Percentiles rank a stretch among this genome's conserved stretches.
Conservation (phyloP, 2,888 invertebrate species). For the Eristalis tenax region DNA sequence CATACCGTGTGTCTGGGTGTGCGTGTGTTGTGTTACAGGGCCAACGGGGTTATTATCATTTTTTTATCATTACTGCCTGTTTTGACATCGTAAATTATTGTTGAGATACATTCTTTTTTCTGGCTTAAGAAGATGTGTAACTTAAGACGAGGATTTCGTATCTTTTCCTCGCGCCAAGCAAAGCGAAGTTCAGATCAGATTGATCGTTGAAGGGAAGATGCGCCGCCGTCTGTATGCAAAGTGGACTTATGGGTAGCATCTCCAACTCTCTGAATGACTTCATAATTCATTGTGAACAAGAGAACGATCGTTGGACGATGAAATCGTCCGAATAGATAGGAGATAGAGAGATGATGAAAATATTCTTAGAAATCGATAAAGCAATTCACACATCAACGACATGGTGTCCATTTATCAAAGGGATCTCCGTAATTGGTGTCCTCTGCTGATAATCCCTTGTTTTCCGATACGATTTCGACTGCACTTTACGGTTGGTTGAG, state of each 20-base stretch:
- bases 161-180: background rate
- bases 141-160: constrained; percentile 21
- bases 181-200: background rate
- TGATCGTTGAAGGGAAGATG: background rate
- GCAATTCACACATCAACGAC: background rate
- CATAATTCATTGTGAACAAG: background rate
- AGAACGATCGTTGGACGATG: background rate
- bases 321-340: background rate
- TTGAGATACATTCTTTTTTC: constrained; percentile 62
- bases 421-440: background rate
- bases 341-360: background rate
- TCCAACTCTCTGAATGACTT: background rate
- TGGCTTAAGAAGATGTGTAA: constrained; percentile 39
- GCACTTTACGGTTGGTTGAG: background rate
- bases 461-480: background rate
- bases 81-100: constrained; percentile 72
- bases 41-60: constrained; percentile 60
- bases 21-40: background rate
- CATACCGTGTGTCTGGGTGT: background rate
- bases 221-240: background rate
- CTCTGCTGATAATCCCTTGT: background rate
- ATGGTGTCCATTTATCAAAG: background rate
- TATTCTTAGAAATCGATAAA: background rate
- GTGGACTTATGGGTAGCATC: background rate
- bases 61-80: constrained; percentile 70